Conservation (phyloP, 2,888 invertebrate genomes). For the Apodemia zela region DNA sequence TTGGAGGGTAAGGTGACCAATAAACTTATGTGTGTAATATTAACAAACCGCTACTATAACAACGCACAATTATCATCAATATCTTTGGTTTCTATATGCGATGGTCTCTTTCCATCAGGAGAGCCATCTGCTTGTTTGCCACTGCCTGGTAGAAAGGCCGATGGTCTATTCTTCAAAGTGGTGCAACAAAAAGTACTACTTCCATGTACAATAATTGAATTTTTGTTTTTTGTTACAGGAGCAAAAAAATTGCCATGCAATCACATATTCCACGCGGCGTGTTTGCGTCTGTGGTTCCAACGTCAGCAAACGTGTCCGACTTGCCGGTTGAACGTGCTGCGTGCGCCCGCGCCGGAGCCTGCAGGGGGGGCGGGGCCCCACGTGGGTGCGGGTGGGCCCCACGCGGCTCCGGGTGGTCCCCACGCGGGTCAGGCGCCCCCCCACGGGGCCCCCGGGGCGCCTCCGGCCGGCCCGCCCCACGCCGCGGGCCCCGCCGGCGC, state of each 20-base stretch:
- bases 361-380: conserved; percentile 31
- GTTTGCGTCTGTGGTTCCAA: conserved; percentile 99
- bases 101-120: no score
- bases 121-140: no score
- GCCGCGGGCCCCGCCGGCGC: conserved; percentile 23
- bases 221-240: conserved; percentile 46
- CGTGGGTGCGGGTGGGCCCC: conserved; percentile 36
- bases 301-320: conserved; percentile 99
- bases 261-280: conserved; percentile 99
- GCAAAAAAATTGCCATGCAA: conserved; percentile 99
- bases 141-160: no score
- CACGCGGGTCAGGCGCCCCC: conserved; percentile 33
- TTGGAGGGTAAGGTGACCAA: no score
- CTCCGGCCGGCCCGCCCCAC: conserved; percentile 34
- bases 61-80: no score
- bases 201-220: no score
- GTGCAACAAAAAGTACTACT: no score
- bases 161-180: no score
- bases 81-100: no score
- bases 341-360: conserved; percentile 65
- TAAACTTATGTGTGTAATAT: no score
- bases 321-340: conserved; percentile 92
- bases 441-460: conserved; percentile 34
- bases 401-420: conserved; percentile 38
- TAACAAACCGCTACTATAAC: no score